A percentile compares a stretch with the other conserved stretches of the same genome.
Evolutionary conservation across 1,140 invertebrate genomes (phyloP).

Genomic region (Samia ricini): DNA sequence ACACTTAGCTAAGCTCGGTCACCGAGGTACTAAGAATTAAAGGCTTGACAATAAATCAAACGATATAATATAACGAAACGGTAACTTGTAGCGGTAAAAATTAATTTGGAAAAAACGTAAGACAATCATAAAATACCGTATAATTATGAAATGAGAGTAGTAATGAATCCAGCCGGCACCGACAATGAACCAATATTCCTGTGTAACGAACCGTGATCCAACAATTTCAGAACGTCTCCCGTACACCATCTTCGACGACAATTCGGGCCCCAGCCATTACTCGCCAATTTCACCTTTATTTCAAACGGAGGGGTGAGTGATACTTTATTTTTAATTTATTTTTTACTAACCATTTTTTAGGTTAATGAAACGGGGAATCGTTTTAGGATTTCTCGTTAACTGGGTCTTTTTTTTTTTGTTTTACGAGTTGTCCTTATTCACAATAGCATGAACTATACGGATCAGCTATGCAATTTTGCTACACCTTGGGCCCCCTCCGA

Average conservation of each 20-base stretch:
- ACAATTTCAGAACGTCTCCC: neutral
- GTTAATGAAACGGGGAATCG: neutral
- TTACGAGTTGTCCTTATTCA: too few relatives aligned
- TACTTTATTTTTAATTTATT: neutral
- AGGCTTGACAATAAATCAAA: too few relatives aligned
- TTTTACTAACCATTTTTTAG: neutral
- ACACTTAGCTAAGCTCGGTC: too few relatives aligned
- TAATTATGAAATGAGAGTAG: neutral
- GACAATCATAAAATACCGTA: neutral
- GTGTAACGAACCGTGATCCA: neutral
- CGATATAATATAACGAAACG: too few relatives aligned
- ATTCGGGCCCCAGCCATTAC: neutral
- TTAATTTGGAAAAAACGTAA: neutral
- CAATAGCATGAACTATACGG: too few relatives aligned
- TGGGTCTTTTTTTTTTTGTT: too few relatives aligned
- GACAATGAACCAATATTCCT: conserved; percentile 1
- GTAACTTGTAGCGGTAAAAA: too few relatives aligned
- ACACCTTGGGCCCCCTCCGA: too few relatives aligned
- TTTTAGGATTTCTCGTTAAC: too few relatives aligned
- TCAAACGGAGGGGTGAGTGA: neutral
- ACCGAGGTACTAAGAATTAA: too few relatives aligned
- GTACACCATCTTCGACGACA: neutral
- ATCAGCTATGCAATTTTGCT: too few relatives aligned
- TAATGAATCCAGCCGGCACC: neutral
- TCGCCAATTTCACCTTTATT: conserved; percentile 1